Base-by-base conservation (phyloP, 2,797 vertebrate genomes). In the Zalophus californianus region DNA sequence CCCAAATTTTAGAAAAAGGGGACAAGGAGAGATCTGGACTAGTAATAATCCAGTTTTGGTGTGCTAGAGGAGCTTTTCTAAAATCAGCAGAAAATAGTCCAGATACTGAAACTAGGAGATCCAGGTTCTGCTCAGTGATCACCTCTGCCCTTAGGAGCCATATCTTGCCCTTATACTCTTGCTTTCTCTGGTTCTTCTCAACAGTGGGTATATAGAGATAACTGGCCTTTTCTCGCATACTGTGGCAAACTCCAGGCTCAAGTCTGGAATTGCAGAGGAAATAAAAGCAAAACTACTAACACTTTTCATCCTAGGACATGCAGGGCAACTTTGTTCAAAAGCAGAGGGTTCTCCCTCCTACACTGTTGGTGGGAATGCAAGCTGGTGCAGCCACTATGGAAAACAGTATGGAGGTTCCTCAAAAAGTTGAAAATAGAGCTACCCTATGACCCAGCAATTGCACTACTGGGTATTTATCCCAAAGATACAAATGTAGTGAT, bases 241-340 rank as follows among this genome's bases (percentile, higher is more conserved):
- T 79, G 38, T 41, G 16, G 87, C 73, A 79, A 88, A 8, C 35
- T 82, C 48, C 35, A 89, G 82, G 79, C 52, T 88, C 27, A 13
- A 78, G 73, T 60, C 62, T 78, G 23, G 58, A 77, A 95, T 16
- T 70, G 27, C 5, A 70, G 8, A 68, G 35, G 23, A 96, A 75
- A 83, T 79, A 68, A 78, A 85, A 87, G 27, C 38, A 82, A 90
- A 32, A 75, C 10, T 66, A 52, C 68, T 73, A 54, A 92, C 23
- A 79, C 79, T 92, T 54, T 91, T 79, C 90, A 91, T 79, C 60
- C 64, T 68, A 88, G 50, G 25, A 80, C 38, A 75, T 75, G 87
- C 35, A 62, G 41, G 16, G 11, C 86, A 93, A 84, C 9, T 6
- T 35, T 88, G 56, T 25, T 91, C 68, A 80, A 70, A 29, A 20